A percentile compares a stretch with the other conserved stretches of the same genome.
phyloP scores from a whole-genome alignment of 2,113 vertebrate species.

The Hystrix brachyura region DNA sequence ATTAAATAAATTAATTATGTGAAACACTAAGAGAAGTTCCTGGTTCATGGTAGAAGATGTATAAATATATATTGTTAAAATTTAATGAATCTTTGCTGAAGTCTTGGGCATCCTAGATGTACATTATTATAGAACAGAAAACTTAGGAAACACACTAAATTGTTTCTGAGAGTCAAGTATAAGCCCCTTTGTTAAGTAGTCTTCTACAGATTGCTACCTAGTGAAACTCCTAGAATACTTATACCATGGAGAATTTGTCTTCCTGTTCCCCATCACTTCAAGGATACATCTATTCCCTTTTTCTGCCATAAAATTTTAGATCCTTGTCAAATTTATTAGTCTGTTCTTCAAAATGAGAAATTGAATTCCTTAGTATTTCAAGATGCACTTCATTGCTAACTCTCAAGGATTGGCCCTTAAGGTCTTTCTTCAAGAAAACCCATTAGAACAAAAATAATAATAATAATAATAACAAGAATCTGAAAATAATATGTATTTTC shows the following conservation, averaged over 20 bases:
- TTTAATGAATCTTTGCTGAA: not conserved
- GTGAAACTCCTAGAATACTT: not conserved
- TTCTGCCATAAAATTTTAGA: not conserved
- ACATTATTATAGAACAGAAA: not conserved
- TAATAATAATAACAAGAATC: not conserved
- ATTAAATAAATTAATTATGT: not conserved
- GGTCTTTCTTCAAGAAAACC: not conserved
- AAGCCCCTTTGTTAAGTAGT: not conserved
- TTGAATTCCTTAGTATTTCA: not conserved
- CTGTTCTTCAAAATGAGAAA: not conserved
- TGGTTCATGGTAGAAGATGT: not conserved
- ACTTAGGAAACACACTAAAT: not conserved
- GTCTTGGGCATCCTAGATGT: not conserved
- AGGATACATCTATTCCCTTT: not conserved
- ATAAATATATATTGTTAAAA: not conserved
- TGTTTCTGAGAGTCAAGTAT: not conserved
- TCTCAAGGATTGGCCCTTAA: not conserved
- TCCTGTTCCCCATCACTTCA: not conserved
- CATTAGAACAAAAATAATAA: not conserved
- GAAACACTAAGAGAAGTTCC: not conserved
- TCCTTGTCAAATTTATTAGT: not conserved
- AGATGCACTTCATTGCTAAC: not conserved
- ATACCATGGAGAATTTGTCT: not conserved
- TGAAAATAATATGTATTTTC: not conserved
- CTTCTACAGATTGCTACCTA: not conserved